Conservation (phyloP, 2,888 invertebrate species). For the Sinotaia quadrata region DNA sequence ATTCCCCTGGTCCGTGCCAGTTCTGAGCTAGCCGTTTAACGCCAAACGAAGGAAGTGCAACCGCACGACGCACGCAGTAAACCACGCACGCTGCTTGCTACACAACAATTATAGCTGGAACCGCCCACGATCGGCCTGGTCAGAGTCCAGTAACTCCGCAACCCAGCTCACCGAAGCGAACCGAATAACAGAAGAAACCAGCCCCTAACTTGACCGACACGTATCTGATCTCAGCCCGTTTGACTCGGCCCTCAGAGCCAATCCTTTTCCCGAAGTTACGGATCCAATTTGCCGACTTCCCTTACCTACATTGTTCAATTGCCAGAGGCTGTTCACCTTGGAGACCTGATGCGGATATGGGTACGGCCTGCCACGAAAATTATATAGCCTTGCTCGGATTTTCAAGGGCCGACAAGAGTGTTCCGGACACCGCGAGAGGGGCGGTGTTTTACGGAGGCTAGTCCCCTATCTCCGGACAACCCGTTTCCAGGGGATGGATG, state of each 20-base stretch:
- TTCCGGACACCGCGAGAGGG: conserved; percentile 69
- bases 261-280: conserved; percentile 80
- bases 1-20: no score
- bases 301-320: conserved; percentile 20
- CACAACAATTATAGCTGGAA: no score
- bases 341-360: conserved; percentile 85
- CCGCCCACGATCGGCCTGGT: no score
- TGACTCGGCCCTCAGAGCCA: conserved; percentile 81
- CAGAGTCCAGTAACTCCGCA: no score
- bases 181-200: no score
- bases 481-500: conserved; percentile 72
- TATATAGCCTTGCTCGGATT: conserved; percentile 71
- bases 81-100: no score
- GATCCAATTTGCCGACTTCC: conserved; percentile 77
- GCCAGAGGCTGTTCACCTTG: conserved; percentile 79
- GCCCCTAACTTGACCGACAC: no score
- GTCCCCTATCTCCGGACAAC: conserved; percentile 71
- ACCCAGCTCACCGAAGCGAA: no score
- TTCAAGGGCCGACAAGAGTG: conserved; percentile 67
- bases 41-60: no score
- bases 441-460: conserved; percentile 71
- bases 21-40: no score
- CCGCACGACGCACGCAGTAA: no score
- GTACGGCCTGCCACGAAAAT: conserved; percentile 77
- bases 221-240: conserved; percentile 75